Base-by-base conservation (phyloP, 2,888 invertebrate species). In the Amphipoea oculea region DNA sequence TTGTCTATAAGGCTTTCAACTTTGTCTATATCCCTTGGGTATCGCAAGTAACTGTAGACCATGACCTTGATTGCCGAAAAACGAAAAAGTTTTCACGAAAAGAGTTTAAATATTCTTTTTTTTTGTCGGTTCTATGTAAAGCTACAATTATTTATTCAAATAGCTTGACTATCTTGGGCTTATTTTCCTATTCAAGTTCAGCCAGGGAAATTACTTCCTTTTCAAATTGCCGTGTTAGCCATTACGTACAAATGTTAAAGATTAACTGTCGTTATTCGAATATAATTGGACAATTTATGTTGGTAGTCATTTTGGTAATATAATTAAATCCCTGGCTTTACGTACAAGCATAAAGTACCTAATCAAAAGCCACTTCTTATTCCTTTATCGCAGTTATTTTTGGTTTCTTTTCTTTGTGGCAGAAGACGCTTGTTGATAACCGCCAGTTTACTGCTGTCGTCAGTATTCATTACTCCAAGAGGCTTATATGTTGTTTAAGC, bases 401-500 rank as follows among this genome's bases (percentile, higher is more conserved):
- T 11, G 2, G 48, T 73, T 65, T 78, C n/a, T 70, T 79, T 81
- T 78, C 42, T 74, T 78, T 75, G 66, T 65, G 62, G 63, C 70
- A 69, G 62, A 84, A 73, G 77, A 72, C 73, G 62, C 67, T 57
- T 63, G 40, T 20, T 72, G 57, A 76, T 78, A 87, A 78, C 72
- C 71, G 36, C 54, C 71, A 78, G 74, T 88, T 73, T 79, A 79
- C 67, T 83, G 66, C 29, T 40, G 40, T 23, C 76, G 12, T 70
- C 78, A 62, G 81, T 83, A 83, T 89, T 89, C 80, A 88, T 87
- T 87, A 81, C 77, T 87, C 73, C 70, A 81, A 80, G 83, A 81
- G 74, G 86, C 86, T 85, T 83, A 82, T 78, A 78, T 79, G 74
- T 82, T 82, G 67, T 81, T 83, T 71, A 85, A 88, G 81, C 83